phyloP scores from a whole-genome alignment of 1,140 invertebrate species.

The Heterodera carotae region DNA sequence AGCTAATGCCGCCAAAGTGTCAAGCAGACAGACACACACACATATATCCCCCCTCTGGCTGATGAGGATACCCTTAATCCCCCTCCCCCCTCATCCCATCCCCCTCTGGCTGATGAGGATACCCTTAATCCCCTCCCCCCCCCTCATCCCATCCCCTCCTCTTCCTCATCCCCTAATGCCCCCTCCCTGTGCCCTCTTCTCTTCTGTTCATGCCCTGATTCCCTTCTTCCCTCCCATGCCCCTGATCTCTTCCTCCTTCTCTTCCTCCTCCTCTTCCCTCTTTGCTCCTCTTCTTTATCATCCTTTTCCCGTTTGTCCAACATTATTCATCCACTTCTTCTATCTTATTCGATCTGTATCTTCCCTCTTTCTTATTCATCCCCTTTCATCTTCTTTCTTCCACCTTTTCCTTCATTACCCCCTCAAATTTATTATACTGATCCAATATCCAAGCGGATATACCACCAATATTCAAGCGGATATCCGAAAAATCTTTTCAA shows the following conservation, averaged over 20 bases:
- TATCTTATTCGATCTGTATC: too few relatives aligned
- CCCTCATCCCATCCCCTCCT: neutral
- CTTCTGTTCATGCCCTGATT: neutral
- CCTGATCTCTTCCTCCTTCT: neutral
- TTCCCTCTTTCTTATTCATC: neutral
- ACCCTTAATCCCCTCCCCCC: neutral
- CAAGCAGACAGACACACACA: neutral
- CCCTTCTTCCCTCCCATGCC: neutral
- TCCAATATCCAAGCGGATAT: too few relatives aligned
- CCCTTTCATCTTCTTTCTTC: neutral
- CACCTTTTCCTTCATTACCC: neutral
- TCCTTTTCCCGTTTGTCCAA: neutral
- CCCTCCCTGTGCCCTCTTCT: neutral
- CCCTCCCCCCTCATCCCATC: neutral
- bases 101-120: neutral
- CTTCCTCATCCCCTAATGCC: neutral
- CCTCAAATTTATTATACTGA: too few relatives aligned
- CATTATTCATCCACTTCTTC: too few relatives aligned
- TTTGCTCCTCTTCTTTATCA: slow-evolving; percentile 4
- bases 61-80: neutral
- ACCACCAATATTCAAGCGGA: too few relatives aligned
- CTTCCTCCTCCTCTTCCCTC: neutral
- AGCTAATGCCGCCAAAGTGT: neutral
- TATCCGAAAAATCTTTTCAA: too few relatives aligned
- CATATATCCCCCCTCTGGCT: neutral